Evolutionary conservation across 2,797 vertebrate genomes (phyloP), one percentile per base, ranked within the genome.

Genomic region (Danio tinwini): DNA sequence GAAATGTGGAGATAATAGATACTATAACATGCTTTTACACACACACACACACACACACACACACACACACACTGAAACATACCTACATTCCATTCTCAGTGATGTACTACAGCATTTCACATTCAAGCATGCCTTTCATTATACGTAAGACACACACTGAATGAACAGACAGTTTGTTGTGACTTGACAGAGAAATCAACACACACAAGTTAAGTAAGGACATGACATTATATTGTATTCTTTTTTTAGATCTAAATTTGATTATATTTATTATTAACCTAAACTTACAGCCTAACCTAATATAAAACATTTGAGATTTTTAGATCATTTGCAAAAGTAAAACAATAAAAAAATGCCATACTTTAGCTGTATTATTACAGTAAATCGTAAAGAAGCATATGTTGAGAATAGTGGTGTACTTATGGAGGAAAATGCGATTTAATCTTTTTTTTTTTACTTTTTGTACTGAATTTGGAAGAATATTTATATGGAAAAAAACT

Each of bases 81-180:
- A 29, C 29, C 19, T 17, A 13, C 7, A 70, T 70, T 21, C 37
- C 56, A 61, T 78, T 53, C 37, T 65, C 39, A 75, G 5, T 14
- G 7, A 62, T 39, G 10, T 12, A 37, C n/a, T 45, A 29, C 21
- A 67, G 42, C 2, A 5, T 29, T 65, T 4, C 19, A 65, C 40
- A 21, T 44, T 76, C 8, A 49, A 50, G 50, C 40, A 61, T 78
- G 16, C 5, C n/a, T 50, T 42, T 29, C 37, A 42, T 12, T 61
- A 12, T 49, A 7, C 29, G 42, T 50, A 44, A 21, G 10, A 58
- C 13, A 17, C 5, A 53, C 50, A 17, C 14, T 45, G 5, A n/a
- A 50, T 44, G 61, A 65, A 65, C 49, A 37, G 10, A 44, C 8
- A 37, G 50, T 19, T 45, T 67, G 17, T 56, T 58, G 39, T 65